These are phyloP conservation scores for Rhopilema esculentum DNA, from an alignment of 30 jellyfish, hydroid and myxozoan genomes.

Conservation along the genomic window DNA sequence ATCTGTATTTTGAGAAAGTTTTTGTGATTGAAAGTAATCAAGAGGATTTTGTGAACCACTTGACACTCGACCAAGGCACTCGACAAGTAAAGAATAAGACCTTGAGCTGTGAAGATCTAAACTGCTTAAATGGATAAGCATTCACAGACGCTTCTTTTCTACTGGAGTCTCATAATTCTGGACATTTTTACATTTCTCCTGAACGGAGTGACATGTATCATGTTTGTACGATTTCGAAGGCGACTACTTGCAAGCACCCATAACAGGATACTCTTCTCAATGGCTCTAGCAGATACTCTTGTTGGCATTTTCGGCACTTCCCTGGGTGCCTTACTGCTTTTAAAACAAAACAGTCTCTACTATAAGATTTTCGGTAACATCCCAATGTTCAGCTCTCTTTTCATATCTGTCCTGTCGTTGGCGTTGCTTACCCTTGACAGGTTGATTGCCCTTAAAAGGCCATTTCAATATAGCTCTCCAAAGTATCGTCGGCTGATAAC, in stretches of 20 bases:
- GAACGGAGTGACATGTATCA: slow-evolving; percentile 24
- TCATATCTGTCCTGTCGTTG: slow-evolving; percentile 48
- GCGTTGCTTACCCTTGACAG: slow-evolving; percentile 55
- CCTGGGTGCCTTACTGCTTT: slow-evolving; percentile 48
- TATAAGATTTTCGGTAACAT: slow-evolving; percentile 66
- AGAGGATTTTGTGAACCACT: too few relatives aligned
- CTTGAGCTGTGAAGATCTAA: neutral
- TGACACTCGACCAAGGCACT: neutral
- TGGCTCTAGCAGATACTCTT: slow-evolving; percentile 67
- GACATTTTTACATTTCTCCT: slow-evolving; percentile 36
- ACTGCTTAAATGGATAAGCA: slow-evolving; percentile 13
- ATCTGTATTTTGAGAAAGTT: too few relatives aligned
- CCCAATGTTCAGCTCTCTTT: slow-evolving; percentile 69
- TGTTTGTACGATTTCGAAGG: slow-evolving; percentile 53
- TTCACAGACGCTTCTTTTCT: slow-evolving; percentile 32
- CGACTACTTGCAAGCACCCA: slow-evolving; percentile 46
- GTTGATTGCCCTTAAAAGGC: slow-evolving; percentile 62
- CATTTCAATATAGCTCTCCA: slow-evolving; percentile 45
- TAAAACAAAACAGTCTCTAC: slow-evolving; percentile 12
- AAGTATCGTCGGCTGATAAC: slow-evolving; percentile 44
- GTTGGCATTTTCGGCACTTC: slow-evolving; percentile 55
- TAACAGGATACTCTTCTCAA: slow-evolving; percentile 67
- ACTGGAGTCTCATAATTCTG: slow-evolving; percentile 53
- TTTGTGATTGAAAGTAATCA: too few relatives aligned
- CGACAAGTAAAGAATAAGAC: neutral